Evolutionary conservation across 1,140 invertebrate genomes (phyloP), one percentile per base, ranked within the genome.

Genomic region (Drosophila baimaii): DNA sequence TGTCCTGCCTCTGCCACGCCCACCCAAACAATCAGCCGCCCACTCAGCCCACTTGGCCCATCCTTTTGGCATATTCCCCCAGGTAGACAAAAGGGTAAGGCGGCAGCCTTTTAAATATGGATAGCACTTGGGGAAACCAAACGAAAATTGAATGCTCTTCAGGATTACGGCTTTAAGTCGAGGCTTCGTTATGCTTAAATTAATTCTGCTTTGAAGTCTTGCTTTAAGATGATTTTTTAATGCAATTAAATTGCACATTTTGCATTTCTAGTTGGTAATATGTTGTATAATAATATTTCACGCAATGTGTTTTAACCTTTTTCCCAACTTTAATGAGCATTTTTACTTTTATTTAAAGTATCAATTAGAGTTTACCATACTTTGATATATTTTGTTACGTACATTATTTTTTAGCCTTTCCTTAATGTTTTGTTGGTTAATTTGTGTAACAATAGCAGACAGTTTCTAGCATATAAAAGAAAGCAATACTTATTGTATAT

Each of bases 91-190:
- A 69, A 44, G 65, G 65, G 61, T 69, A 66, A 71, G 65, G 51
- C 41, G 52, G 64, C 19, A 25, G 41, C 41, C 65, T 31, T 71
- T 71, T 71, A 71, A 58, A 71, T 71, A 47, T 57, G 41, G 12
- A 47, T 37, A 37, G 65, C 51, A 66, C 29, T 71, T 41, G 7
- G 65, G 33, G 35, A 33, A 43, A 57, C 17, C 43, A 35, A 39
- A 47, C 33, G 65, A 71, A 71, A 71, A 56, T 71, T 27, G 52
- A 70, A 58, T 71, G 52, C 66, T 71, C 68, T 71, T 71, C 9
- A 44, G 25, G 49, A n/a, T 25, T 15, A 43, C n/a, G 35, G 19
- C 54, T 63, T 61, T 17, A 63, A 44, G 21, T 43, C 17, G 2
- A 12, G 23, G 25, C 12, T 33, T 25, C 7, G 5, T 21, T 10